These are phyloP conservation scores for Trypoxylus dichotomus DNA, from an alignment of 1,140 invertebrate species.

Conservation along the genomic window DNA sequence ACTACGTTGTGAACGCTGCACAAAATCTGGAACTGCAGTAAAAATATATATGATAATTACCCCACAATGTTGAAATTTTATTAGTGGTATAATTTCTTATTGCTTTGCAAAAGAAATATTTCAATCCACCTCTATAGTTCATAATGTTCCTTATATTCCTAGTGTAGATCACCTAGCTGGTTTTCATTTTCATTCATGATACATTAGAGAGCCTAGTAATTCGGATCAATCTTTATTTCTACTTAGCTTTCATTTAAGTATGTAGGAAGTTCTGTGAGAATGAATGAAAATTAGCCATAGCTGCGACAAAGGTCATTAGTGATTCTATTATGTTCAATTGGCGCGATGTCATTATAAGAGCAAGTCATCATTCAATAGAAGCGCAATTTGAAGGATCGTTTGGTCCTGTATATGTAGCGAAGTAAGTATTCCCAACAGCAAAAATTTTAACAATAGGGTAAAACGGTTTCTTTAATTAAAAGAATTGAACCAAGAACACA, in stretches of 20 bases:
- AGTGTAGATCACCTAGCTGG: background rate
- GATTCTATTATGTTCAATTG: conserved; percentile 10
- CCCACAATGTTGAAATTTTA: no score
- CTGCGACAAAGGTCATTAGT: background rate
- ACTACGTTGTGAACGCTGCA: no score
- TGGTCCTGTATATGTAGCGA: background rate
- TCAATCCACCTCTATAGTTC: background rate
- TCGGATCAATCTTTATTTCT: conserved; percentile 4
- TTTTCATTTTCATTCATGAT: background rate
- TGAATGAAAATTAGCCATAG: background rate
- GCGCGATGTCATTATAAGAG: background rate
- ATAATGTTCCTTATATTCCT: background rate
- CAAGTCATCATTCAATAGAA: conserved; percentile 1
- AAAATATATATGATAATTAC: no score
- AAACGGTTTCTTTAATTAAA: background rate
- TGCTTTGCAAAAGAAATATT: background rate
- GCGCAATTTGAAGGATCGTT: conserved; percentile 13
- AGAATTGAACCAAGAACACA: background rate
- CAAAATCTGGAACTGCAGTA: no score
- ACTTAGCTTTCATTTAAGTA: conserved; percentile 11
- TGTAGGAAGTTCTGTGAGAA: conserved; percentile 6
- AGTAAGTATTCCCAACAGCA: background rate
- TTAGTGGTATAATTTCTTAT: no score
- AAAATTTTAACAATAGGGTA: background rate
- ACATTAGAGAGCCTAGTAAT: background rate